Evolutionary conservation across 2,888 invertebrate species (phyloP).

Genomic region (Acronicta alni): DNA sequence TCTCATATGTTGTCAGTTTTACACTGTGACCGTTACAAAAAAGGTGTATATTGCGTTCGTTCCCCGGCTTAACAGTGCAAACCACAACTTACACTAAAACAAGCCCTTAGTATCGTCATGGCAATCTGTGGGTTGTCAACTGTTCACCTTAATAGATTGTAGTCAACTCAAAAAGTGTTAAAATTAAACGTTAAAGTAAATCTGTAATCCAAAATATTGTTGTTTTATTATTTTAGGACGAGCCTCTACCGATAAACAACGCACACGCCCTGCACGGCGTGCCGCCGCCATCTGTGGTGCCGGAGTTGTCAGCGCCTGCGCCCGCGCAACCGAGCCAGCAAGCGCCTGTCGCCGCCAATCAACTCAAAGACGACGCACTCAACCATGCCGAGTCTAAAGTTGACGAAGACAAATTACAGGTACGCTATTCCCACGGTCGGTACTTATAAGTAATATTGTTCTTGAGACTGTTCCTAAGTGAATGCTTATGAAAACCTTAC

Average conservation of each 20-base stretch:
- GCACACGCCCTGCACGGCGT: conserved; percentile 84
- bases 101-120: neutral
- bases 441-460: neutral
- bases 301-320: conserved; percentile 47
- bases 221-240: conserved; percentile 69
- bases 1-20: too few species aligned
- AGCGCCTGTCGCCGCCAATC: conserved; percentile 63
- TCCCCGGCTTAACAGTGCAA: too few species aligned
- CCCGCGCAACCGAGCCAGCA: conserved; percentile 58
- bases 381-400: conserved; percentile 84
- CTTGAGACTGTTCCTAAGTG: too few species aligned
- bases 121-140: neutral
- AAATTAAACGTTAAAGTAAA: neutral
- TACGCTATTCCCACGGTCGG: conserved; percentile 56
- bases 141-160: too few species aligned
- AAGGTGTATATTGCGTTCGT: too few species aligned
- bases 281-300: conserved; percentile 65
- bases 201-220: neutral
- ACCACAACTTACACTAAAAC: too few species aligned
- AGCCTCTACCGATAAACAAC: conserved; percentile 81
- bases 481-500: too few species aligned
- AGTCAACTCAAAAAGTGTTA: too few species aligned
- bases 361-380: conserved; percentile 79
- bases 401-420: conserved; percentile 86
- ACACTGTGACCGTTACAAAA: too few species aligned